Evolutionary conservation across 2,797 vertebrate genomes (phyloP), one percentile per base, ranked within the genome.

Genomic region (Helostoma temminkii): DNA sequence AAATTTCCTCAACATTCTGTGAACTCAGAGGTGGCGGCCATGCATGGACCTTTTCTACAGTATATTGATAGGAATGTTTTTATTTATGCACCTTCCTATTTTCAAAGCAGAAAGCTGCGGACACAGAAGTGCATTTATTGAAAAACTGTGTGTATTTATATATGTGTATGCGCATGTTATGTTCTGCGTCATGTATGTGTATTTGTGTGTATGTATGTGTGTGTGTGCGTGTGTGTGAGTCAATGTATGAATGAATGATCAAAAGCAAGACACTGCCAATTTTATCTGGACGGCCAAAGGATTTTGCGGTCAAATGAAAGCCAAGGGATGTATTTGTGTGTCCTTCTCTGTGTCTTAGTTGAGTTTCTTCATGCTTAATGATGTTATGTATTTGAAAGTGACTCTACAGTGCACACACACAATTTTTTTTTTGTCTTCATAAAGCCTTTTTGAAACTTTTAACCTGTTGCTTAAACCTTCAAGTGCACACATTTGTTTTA

Each of bases 111-210:
- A 89, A 77, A 89, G 66, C 82, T 80, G 85, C 61, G 89, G 90
- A 94, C 93, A 92, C 93, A 90, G 84, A 93, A 93, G 91, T 94
- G 93, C 93, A 94, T 94, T 94, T 90, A 91, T 78, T 79, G 68
- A 87, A 73, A 75, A 88, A 66, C 60, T 78, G 34, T 81, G 55
- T 56, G 84, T 90, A 84, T 88, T 86, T 86, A 83, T 91, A 87
- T 89, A 72, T 66, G 82, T 92, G 80, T 88, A 74, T 74, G 90
- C 93, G 93, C 91, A 93, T 93, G 92, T 93, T 84, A 71, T 66
- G 87, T 89, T 63, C 75, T 66, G 81, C 83, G 84, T 89, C 66
- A 36, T 85, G 75, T 89, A 61, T 56, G 59, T 74, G 66, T 52
- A 55, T n/a, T n/a, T n/a, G 66, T 5, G 45, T 78, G 83, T 57